Evolutionary conservation across 2,888 invertebrate genomes (phyloP), one percentile per base, ranked within the genome.

Genomic region (Arctia plantaginis): DNA sequence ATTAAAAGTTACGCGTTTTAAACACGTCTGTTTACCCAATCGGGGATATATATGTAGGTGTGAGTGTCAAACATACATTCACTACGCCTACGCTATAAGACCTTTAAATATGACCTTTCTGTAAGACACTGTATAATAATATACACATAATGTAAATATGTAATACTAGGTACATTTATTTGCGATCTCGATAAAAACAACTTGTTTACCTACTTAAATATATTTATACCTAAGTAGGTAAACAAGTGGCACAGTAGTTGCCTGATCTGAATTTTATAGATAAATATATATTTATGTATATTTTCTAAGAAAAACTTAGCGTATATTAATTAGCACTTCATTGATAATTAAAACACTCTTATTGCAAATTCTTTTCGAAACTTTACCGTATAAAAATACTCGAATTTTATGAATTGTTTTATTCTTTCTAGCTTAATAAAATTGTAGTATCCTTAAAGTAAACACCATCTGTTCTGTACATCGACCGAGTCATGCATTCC

Each of bases 401-500:
- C 8, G 23, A 51, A 51, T 15, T 35, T 75, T 72, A 79, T 82
- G 75, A 74, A 68, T 62, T 73, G 79, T 71, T 66, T 41, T 77
- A 41, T 62, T 78, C 75, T 90, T 84, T 80, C 77, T 84, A 84
- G 84, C 77, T 67, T 68, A 72, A 33, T 51, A 71, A 70, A 41
- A 59, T 68, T 51, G 72, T 80, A 78, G 78, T 71, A 66, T 78
- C 68, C 73, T 65, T 76, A 75, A 73, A 76, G 69, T 72, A 71
- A 76, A 79, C 66, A 85, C 79, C 83, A 77, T 80, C 71, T 80
- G 78, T 76, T 66, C 71, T 78, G 74, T 76, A 86, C 85, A 85
- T 77, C 73, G 65, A 85, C 77, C 75, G 65, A 80, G 30, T 68
- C 86, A 86, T 85, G 85, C 85, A 78, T 85, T 72, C 80, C 72